A percentile compares a stretch with the other conserved stretches of the same genome.
Evolutionary conservation across 2,888 invertebrate genomes (phyloP).

Genomic region (Nephrotoma flavescens): DNA sequence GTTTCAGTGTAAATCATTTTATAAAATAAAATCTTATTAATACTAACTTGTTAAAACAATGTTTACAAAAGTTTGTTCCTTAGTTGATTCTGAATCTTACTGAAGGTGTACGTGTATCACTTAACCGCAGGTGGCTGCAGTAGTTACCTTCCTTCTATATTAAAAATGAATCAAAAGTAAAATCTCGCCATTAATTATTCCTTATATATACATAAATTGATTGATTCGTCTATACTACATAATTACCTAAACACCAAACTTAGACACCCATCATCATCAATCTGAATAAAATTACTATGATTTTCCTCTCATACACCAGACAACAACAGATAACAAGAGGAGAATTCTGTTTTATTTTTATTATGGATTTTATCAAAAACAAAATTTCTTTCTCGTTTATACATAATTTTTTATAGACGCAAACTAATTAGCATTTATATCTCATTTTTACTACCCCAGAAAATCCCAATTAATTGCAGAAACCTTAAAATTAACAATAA

Average conservation of each 20-base stretch:
- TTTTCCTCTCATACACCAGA: background rate
- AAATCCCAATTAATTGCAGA: background rate
- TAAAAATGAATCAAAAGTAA: too few species aligned
- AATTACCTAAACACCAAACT: background rate
- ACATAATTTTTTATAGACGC: background rate
- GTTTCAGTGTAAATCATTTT: too few species aligned
- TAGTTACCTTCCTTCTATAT: too few species aligned
- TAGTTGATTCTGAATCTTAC: too few species aligned
- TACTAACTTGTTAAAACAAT: too few species aligned
- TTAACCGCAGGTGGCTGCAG: too few species aligned
- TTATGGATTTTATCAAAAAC: background rate
- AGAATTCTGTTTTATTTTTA: background rate
- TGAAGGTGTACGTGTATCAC: too few species aligned
- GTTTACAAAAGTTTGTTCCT: too few species aligned
- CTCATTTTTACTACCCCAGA: background rate
- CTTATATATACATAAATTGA: background rate
- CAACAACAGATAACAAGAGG: background rate
- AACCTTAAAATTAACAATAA: background rate
- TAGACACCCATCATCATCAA: constrained; percentile 7
- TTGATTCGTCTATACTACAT: background rate
- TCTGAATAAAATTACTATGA: background rate
- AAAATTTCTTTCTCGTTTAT: background rate
- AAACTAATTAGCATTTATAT: background rate
- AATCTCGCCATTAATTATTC: constrained; percentile 8
- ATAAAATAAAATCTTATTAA: too few species aligned